Evolutionary conservation across 2,797 vertebrate species (phyloP), one percentile per base, ranked within the genome.

Genomic region (Melanotaenia maccullochi): DNA sequence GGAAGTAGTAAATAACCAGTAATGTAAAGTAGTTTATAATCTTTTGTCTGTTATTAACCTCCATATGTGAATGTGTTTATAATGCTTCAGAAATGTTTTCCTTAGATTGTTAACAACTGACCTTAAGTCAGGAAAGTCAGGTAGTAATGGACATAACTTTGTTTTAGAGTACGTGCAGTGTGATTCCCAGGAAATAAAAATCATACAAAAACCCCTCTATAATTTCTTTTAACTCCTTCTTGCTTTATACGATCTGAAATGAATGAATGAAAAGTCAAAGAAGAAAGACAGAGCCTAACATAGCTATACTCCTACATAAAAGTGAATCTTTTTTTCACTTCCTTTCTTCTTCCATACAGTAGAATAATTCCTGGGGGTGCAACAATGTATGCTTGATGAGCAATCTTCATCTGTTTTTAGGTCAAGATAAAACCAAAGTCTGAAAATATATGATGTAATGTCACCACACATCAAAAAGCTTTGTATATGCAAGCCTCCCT

Each of bases 321-420:
- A 74, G 65, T 35, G 64, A 78, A 33, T 8, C 32, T 33, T 33
- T 12, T 36, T 81, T 78, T 18, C 20, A 8, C 42, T 44, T 44
- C 20, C 40, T 78, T 7, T 51, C 14, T 42, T 68, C 73, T 30
- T 49, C 36, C 44, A 67, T 71, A 9, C 42, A 65, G 12, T 47
- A 33, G 24, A 75, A 30, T 42, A 20, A 64, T 62, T 70, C 30
- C 68, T 70, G 35, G 49, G 56, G 57, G 61, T 32, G 6, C 25
- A 68, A 78, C 66, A 80, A 75, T 75, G 60, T 5, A 8, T 57
- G 35, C 42, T 64, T 81, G 64, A 84, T 68, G 44, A 80, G 40
- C 63, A 56, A 30, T 60, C 38, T 25, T 54, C 38, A 67, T 24
- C 40, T n/a, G 60, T 65, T 71, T 61, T 30, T 60, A 70, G 71